Conservation (phyloP, 2,888 invertebrate species). For the Cerastis rubricosa region DNA sequence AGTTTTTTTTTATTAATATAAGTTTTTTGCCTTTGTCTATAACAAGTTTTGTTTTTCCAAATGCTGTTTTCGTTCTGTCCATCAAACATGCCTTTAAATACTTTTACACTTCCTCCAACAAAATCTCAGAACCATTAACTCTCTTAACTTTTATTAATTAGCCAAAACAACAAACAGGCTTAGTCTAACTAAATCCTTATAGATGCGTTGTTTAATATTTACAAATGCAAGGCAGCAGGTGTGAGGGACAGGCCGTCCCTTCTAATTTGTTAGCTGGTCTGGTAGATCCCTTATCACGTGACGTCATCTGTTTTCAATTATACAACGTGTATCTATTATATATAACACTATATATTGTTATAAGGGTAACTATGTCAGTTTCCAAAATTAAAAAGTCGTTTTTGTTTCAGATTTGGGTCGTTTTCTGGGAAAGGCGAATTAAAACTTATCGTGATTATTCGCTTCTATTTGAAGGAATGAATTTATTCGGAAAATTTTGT, state of each 20-base stretch:
- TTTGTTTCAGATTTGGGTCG: not conserved
- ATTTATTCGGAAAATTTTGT: not conserved
- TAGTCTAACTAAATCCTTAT: conserved; percentile 52
- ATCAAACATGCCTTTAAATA: not conserved
- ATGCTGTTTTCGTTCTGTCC: not conserved
- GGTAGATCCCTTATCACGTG: conserved; percentile 75
- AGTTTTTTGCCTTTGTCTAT: no score
- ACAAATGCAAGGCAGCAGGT: conserved; percentile 76
- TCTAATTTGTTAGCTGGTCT: conserved; percentile 81
- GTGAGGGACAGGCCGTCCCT: conserved; percentile 75
- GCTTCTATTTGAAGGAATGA: not conserved
- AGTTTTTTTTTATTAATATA: no score
- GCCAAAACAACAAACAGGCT: conserved; percentile 20
- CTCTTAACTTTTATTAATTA: conserved; percentile 23
- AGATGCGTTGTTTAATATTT: conserved; percentile 67
- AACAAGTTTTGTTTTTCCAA: not conserved
- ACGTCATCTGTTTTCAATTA: conserved; percentile 71
- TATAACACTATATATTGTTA: conserved; percentile 6
- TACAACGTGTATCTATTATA: conserved; percentile 21
- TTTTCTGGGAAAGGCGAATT: not conserved
- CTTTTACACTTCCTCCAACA: not conserved
- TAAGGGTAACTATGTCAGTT: conserved; percentile 7
- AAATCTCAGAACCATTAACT: no score
- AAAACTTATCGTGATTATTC: conserved; percentile 10
- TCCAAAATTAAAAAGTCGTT: conserved; percentile 14